Base-by-base conservation (phyloP, 2,113 vertebrate species). In the Oostethus manadensis region DNA sequence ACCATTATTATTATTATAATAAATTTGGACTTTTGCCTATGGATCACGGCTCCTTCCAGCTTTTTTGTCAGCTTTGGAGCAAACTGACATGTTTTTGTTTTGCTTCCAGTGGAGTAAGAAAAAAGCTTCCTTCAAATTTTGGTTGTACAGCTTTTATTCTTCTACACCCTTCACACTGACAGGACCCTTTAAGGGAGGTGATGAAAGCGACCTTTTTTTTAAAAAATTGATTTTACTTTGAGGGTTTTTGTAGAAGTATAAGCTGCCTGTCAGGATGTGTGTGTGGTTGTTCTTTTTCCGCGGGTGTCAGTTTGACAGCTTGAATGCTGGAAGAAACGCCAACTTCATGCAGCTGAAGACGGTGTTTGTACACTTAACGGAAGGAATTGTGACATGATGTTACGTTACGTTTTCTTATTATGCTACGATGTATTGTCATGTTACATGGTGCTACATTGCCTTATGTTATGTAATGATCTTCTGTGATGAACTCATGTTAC, bases 221-320 rank as follows among this genome's bases (percentile, higher is more conserved):
- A 33, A 33, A 33, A 8, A 2, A 26, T 26, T 26, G 29, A 51
- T 73, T 81, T 76, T 77, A 43, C 40, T 78, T 60, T 63, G 56
- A 81, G 70, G 57, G 60, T 38, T 72, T 75, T 79, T 65, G 3
- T 29, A 29, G 61, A 58, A 8, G 22, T 65, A 42, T 71, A 51
- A 71, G 69, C 64, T 64, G 71, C 48, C 63, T 66, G 50, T 80
- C 71, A 76, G 53, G n/a, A 60, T 59, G 55, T 51, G 62, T n/a
- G 62, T 16, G 54, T 23, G 17, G 21, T 26, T 50, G 62, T 49
- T 22, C 15, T 42, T 63, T 43, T 42, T 40, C 56, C 13, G 33
- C 15, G 11, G 21, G 38, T 76, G 65, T 77, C 53, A 66, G 23
- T 61, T 60, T 72, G 55, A 68, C 58, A 59, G 51, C 55, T 64